phyloP scores from a whole-genome alignment of 1,140 invertebrate genomes.

The Psilanteris sp. region DNA sequence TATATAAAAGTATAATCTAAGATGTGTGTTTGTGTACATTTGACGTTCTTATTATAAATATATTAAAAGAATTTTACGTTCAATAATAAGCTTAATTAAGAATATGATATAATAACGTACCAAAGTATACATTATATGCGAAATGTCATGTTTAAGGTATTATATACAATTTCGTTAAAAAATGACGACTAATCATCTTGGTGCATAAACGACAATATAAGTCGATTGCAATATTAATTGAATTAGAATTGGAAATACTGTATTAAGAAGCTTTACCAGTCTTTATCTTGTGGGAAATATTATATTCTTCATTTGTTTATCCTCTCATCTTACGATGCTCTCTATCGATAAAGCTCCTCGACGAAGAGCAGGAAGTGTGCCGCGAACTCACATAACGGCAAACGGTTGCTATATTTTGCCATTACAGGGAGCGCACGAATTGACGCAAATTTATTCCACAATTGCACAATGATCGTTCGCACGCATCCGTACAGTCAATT shows the following conservation, averaged over 20 bases:
- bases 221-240: slow-evolving; percentile 51
- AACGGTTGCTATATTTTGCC: slow-evolving; percentile 42
- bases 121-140: no score
- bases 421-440: slow-evolving; percentile 48
- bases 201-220: no score
- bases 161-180: no score
- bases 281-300: slow-evolving; percentile 59
- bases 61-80: no score
- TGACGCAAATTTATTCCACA: slow-evolving; percentile 56
- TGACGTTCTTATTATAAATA: no score
- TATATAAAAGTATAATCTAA: no score
- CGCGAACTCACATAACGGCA: slow-evolving; percentile 41
- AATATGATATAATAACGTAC: no score
- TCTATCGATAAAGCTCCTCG: slow-evolving; percentile 55
- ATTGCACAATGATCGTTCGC: slow-evolving; percentile 37
- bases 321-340: slow-evolving; percentile 53
- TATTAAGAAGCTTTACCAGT: slow-evolving; percentile 12
- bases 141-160: no score
- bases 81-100: no score
- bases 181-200: no score
- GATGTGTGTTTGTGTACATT: no score
- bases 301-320: slow-evolving; percentile 62
- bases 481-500: slow-evolving; percentile 29
- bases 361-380: slow-evolving; percentile 49
- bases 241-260: slow-evolving; percentile 54